phyloP scores from a whole-genome alignment of 1,140 invertebrate species.

The Dolichoris vasculosae region DNA sequence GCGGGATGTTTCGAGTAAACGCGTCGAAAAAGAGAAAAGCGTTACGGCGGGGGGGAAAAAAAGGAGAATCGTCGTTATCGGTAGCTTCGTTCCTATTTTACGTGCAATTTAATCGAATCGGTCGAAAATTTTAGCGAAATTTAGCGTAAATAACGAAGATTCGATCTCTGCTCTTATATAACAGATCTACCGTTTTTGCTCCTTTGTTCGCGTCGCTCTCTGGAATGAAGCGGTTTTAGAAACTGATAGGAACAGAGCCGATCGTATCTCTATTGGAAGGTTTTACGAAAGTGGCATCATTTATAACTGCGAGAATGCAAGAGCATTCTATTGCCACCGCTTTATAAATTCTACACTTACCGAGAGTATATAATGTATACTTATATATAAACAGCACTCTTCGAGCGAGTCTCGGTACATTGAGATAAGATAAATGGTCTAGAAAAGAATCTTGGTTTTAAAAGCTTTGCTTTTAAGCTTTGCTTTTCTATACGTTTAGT shows the following conservation, averaged over 20 bases:
- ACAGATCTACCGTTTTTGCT: neutral
- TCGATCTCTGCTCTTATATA: neutral
- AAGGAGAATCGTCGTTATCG: too few species aligned
- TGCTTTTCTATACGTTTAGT: neutral
- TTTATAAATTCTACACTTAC: slow-evolving; percentile 27
- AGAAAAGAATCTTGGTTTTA: slow-evolving; percentile 3
- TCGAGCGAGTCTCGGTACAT: neutral
- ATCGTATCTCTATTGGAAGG: slow-evolving; percentile 28
- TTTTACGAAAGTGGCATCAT: slow-evolving; percentile 29
- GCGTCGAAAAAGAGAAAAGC: too few species aligned
- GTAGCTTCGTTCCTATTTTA: too few species aligned
- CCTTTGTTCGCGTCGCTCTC: neutral
- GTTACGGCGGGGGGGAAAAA: too few species aligned
- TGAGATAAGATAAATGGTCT: slow-evolving; percentile 23
- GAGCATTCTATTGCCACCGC: slow-evolving; percentile 14
- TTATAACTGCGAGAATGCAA: slow-evolving; percentile 19
- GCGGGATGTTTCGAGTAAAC: too few species aligned
- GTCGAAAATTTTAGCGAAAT: too few species aligned
- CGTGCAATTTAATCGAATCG: too few species aligned
- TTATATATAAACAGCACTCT: slow-evolving; percentile 5
- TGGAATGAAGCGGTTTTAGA: neutral
- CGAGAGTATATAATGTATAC: neutral
- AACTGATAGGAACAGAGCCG: neutral
- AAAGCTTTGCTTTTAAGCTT: neutral
- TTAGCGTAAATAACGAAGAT: neutral